phyloP scores from a whole-genome alignment of 2,888 invertebrate genomes.

The Silvanus unidentatus region DNA sequence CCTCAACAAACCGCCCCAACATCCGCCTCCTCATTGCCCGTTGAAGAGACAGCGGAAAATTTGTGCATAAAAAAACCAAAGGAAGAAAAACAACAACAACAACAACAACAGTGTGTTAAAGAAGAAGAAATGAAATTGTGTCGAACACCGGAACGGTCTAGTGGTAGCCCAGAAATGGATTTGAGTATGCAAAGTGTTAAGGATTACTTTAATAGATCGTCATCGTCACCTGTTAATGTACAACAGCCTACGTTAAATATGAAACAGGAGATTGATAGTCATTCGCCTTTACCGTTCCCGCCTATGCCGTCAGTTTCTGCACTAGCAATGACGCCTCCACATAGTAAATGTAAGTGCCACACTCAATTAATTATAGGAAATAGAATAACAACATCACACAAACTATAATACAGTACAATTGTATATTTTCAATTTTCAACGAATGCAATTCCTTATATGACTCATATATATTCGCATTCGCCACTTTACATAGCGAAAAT shows the following conservation, averaged over 20 bases:
- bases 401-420: too few relatives aligned
- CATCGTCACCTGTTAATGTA: slow-evolving; percentile 45
- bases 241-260: slow-evolving; percentile 45
- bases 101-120: slow-evolving; percentile 21
- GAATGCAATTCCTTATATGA: neutral
- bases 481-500: too few relatives aligned
- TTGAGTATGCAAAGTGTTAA: slow-evolving; percentile 37
- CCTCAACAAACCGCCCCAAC: too few relatives aligned
- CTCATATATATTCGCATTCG: too few relatives aligned
- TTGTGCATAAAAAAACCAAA: slow-evolving; percentile 55
- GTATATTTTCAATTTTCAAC: too few relatives aligned
- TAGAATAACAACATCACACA: too few relatives aligned
- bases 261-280: slow-evolving; percentile 43
- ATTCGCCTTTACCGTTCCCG: slow-evolving; percentile 61
- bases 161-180: slow-evolving; percentile 40
- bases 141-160: slow-evolving; percentile 23
- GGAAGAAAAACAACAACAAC: slow-evolving; percentile 22
- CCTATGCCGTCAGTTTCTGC: slow-evolving; percentile 69
- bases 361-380: neutral
- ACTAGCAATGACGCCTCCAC: slow-evolving; percentile 74
- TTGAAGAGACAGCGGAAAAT: slow-evolving; percentile 51
- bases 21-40: slow-evolving; percentile 8
- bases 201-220: slow-evolving; percentile 24
- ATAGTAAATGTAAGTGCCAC: slow-evolving; percentile 59
- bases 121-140: slow-evolving; percentile 29